Base-by-base conservation (phyloP, 2,888 invertebrate species). In the Odontocolon sp. region DNA sequence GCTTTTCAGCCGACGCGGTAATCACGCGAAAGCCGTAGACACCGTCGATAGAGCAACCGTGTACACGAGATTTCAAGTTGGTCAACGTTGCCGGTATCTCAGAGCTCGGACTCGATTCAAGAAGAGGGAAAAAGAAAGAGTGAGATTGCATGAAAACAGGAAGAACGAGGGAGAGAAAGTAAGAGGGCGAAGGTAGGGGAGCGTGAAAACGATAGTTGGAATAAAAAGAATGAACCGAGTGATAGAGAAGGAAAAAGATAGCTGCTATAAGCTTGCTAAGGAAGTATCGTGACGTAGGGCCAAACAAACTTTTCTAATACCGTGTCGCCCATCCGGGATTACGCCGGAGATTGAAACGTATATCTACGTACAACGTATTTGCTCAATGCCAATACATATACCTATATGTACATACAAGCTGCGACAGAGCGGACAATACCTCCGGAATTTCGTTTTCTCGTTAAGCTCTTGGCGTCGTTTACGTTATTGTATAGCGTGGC, bases 281-380 rank as follows among this genome's bases (percentile, higher is more conserved):
- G 77, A 81, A 84, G 80, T 81, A 72, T 74, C 81, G 83, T 86
- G 87, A 87, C 84, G 84, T 85, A 87, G 83, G 79, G 80, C 79
- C 81, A 80, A 81, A 78, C 82, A 88, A 90, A 90, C 88, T 90
- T 90, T 90, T 88, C 87, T 90, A 89, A 90, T 90, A 89, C 87
- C 86, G 77, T 74, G 81, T 83, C 84, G 84, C 80, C 86, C 82
- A 84, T 85, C 81, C 82, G 80, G 88, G 89, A 88, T 88, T 89
- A 88, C 87, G 81, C 80, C 75, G 81, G 81, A 85, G 86, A 90
- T 89, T 88, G 88, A 86, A 89, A 88, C 85, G 85, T 88, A 88
- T 85, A 86, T 87, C 77, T 75, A 82, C 85, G 85, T 88, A 86
- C 69, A 23, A 78, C 83, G 84, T 88, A 86, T 87, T 86, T 87